phyloP scores from a whole-genome alignment of 1,140 invertebrate genomes.

The Orchestia grillus region DNA sequence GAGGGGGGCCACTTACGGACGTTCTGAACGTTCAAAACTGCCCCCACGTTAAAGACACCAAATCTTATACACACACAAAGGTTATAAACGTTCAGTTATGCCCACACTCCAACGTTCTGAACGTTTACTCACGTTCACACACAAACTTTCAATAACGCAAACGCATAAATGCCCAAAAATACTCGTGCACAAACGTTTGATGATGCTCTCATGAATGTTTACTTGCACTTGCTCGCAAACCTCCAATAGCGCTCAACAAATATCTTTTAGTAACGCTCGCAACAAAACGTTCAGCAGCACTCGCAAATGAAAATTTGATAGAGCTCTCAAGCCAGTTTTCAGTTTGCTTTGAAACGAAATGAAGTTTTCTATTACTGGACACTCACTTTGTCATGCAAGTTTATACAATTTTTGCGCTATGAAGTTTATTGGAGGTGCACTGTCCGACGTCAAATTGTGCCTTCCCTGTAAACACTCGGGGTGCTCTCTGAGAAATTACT shows the following conservation, averaged over 20 bases:
- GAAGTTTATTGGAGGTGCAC: not conserved
- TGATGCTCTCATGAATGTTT: not conserved
- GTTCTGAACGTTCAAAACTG: no score
- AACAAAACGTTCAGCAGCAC: not conserved
- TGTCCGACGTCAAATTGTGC: not conserved
- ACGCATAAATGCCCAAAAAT: not conserved
- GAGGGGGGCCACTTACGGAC: no score
- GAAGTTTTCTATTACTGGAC: not conserved
- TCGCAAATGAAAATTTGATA: not conserved
- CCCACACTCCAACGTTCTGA: not conserved
- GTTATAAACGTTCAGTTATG: not conserved
- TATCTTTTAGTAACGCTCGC: not conserved
- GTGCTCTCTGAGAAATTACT: no score
- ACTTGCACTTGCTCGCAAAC: no score
- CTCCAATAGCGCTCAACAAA: no score
- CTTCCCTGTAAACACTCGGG: not conserved
- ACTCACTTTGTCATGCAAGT: not conserved
- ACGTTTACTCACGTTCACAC: not conserved
- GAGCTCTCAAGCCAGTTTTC: not conserved
- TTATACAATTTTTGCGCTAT: not conserved
- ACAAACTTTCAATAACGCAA: not conserved
- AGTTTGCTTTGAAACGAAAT: not conserved
- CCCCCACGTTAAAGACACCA: no score
- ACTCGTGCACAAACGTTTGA: not conserved
- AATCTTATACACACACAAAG: no score